Conservation (phyloP, 2,888 invertebrate species). For the Torymus auratus region DNA sequence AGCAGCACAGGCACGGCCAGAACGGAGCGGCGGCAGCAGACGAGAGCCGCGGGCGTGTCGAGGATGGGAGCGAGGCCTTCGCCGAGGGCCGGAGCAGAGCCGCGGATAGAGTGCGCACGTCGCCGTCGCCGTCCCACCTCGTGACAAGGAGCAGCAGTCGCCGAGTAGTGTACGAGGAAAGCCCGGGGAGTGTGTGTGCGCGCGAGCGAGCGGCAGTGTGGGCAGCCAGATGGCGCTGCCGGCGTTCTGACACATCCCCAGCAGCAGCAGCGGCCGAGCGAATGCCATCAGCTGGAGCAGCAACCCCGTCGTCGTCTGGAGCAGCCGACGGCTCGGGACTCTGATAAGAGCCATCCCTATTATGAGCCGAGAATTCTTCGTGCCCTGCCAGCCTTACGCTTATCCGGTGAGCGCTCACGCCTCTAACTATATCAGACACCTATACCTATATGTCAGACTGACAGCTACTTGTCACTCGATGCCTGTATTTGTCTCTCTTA, state of each 20-base stretch:
- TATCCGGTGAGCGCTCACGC: constrained; percentile 71
- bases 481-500: too few species aligned
- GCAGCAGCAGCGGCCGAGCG: constrained; percentile 37
- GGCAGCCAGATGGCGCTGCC: constrained; percentile 72
- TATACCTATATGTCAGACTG: too few species aligned
- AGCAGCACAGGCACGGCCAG: too few species aligned
- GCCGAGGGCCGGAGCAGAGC: constrained; percentile 1
- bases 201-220: constrained; percentile 46
- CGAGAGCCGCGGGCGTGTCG: neutral
- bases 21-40: neutral
- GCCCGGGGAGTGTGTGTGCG: neutral
- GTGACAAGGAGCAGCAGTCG: constrained; percentile 22
- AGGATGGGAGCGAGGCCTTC: constrained; percentile 12
- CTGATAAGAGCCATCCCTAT: constrained; percentile 59
- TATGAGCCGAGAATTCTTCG: constrained; percentile 76
- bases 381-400: constrained; percentile 74
- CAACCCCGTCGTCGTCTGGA: neutral
- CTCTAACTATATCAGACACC: too few species aligned
- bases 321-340: neutral
- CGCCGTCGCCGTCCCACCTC: constrained; percentile 15
- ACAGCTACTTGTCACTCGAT: too few species aligned
- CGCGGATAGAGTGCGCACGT: constrained; percentile 2
- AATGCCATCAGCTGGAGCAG: constrained; percentile 26
- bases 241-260: constrained; percentile 72
- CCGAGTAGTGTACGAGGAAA: too few species aligned